A percentile compares a stretch with the other conserved stretches of the same genome.
phyloP scores from a whole-genome alignment of 2,888 invertebrate genomes.

The Drosophila fulvimacula region DNA sequence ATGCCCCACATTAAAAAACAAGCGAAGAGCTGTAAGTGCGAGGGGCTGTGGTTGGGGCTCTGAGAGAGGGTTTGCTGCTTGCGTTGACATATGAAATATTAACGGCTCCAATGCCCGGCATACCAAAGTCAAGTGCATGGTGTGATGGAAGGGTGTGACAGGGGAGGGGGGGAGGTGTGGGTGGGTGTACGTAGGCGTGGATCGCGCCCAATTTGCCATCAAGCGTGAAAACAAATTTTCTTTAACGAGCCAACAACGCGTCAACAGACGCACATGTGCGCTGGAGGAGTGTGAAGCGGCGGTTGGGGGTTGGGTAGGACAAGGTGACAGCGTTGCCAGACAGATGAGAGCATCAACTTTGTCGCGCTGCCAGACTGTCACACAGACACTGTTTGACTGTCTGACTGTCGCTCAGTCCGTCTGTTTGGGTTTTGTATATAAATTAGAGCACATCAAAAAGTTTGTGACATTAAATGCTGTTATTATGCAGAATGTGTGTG shows the following conservation, averaged over 20 bases:
- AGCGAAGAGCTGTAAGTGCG: neutral
- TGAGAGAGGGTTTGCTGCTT: slow-evolving; percentile 24
- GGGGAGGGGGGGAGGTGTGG: neutral
- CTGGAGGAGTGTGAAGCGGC: neutral
- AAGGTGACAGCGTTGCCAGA: slow-evolving; percentile 46
- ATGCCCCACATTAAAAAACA: slow-evolving; percentile 12
- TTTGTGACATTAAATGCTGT: slow-evolving; percentile 63
- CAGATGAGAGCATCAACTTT: neutral
- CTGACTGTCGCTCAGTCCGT: slow-evolving; percentile 1
- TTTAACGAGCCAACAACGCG: slow-evolving; percentile 61
- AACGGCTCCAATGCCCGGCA: slow-evolving; percentile 59
- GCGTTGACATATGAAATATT: slow-evolving; percentile 79
- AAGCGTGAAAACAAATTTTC: slow-evolving; percentile 79
- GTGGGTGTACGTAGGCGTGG: neutral
- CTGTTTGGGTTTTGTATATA: slow-evolving; percentile 50
- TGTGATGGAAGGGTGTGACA: neutral
- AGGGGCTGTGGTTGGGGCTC: neutral
- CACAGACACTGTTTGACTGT: slow-evolving; percentile 7
- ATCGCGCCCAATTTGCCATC: slow-evolving; percentile 71
- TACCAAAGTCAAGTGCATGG: slow-evolving; percentile 60
- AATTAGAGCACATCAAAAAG: slow-evolving; percentile 77
- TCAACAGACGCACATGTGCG: slow-evolving; percentile 10
- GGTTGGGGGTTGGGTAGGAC: too few relatives aligned
- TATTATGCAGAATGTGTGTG: neutral
- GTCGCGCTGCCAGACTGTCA: slow-evolving; percentile 7